Evolutionary conservation across 2,888 invertebrate species (phyloP).

Genomic region (Venustoraphidia nigricollis): DNA sequence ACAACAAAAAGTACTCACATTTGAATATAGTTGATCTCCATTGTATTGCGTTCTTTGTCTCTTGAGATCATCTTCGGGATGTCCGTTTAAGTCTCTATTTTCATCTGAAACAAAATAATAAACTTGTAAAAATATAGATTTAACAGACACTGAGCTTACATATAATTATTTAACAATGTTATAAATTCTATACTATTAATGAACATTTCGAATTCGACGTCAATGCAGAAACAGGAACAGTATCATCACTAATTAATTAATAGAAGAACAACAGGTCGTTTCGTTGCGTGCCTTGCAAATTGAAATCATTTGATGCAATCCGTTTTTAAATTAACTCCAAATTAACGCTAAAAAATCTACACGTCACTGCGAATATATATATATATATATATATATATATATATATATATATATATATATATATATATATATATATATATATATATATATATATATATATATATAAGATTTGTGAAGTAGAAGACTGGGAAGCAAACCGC

Average conservation of each 20-base stretch:
- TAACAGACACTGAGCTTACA: too few relatives aligned
- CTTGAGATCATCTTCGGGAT: conserved; percentile 76
- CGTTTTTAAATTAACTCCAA: too few relatives aligned
- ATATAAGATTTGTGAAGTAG: neutral
- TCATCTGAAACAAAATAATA: conserved; percentile 47
- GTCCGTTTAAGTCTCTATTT: conserved; percentile 75
- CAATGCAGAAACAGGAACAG: too few relatives aligned
- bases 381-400: neutral
- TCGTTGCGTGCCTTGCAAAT: too few relatives aligned
- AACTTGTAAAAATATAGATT: neutral
- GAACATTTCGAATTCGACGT: too few relatives aligned
- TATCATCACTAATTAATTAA: too few relatives aligned
- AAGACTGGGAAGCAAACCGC: too few relatives aligned
- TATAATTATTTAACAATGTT: too few relatives aligned
- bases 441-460: conserved; percentile 3
- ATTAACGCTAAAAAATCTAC: too few relatives aligned
- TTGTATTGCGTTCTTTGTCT: conserved; percentile 78
- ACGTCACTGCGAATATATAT: neutral
- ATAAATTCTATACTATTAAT: too few relatives aligned
- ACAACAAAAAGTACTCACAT: conserved; percentile 42
- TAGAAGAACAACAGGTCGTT: too few relatives aligned
- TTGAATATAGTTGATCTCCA: conserved; percentile 78
- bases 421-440: conserved; percentile 4
- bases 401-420: neutral
- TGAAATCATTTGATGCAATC: too few relatives aligned